Evolutionary conservation across 2,113 vertebrate genomes (phyloP).

Genomic region (Urocolius indicus): DNA sequence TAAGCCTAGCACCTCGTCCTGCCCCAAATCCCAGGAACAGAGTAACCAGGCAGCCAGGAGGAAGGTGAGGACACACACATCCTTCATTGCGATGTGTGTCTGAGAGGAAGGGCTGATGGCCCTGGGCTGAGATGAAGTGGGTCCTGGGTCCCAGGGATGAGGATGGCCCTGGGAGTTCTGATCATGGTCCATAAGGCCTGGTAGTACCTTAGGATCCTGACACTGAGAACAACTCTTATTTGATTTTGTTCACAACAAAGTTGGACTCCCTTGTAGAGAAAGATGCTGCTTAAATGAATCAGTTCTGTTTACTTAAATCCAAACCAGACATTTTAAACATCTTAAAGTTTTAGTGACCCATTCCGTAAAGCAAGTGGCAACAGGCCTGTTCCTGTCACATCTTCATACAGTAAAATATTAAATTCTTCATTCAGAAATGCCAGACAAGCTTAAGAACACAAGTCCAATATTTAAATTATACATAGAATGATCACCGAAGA

Average conservation of each 20-base stretch:
- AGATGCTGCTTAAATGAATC: background rate
- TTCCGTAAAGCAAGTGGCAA: background rate
- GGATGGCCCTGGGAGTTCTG: background rate
- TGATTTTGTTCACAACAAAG: background rate
- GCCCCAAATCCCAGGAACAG: background rate
- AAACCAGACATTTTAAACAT: background rate
- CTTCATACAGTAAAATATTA: background rate
- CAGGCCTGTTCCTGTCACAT: background rate
- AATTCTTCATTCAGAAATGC: background rate
- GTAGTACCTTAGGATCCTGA: background rate
- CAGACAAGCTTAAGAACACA: background rate
- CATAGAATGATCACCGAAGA: background rate
- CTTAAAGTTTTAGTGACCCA: background rate
- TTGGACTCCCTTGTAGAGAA: background rate
- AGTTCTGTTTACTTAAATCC: background rate
- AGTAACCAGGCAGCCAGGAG: background rate
- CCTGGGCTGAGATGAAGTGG: background rate
- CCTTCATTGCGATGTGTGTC: background rate
- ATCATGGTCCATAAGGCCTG: background rate
- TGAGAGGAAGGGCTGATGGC: background rate
- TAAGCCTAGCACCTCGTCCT: background rate
- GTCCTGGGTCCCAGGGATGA: background rate
- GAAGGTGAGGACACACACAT: accelerated
- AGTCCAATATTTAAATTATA: background rate
- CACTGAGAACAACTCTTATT: background rate